phyloP scores from a whole-genome alignment of 2,797 vertebrate genomes.

The Girardinus metallicus region DNA sequence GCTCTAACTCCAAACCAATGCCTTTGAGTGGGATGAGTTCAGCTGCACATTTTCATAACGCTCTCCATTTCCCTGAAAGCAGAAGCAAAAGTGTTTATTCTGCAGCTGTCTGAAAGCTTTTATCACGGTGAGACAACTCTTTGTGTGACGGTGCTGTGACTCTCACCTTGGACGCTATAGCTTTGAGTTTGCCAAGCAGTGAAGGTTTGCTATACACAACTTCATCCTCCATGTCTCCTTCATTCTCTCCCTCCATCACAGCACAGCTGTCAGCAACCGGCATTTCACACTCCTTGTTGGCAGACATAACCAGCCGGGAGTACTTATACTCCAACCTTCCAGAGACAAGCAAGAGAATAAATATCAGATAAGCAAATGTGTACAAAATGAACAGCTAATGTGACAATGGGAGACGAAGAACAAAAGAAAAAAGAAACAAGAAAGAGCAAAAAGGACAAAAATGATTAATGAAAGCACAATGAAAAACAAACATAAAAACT shows the following conservation, averaged over 20 bases:
- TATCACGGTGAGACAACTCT: not conserved
- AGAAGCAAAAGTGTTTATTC: constrained; percentile 17
- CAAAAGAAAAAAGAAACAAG: not conserved
- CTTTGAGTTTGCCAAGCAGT: constrained; percentile 92
- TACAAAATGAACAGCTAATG: constrained; percentile 1
- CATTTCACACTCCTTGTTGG: constrained; percentile 95
- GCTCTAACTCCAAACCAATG: constrained; percentile 82
- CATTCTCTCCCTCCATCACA: constrained; percentile 96
- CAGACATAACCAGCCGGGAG: constrained; percentile 94
- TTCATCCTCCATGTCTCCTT: constrained; percentile 89
- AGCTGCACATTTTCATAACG: constrained; percentile 93
- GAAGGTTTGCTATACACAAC: constrained; percentile 93
- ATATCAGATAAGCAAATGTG: constrained; percentile 14
- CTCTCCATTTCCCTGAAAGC: constrained; percentile 80
- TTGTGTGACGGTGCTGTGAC: not conserved
- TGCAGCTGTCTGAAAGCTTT: not conserved
- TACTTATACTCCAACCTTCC: constrained; percentile 96
- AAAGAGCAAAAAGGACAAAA: not conserved
- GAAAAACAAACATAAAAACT: not conserved
- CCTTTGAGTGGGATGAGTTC: constrained; percentile 87
- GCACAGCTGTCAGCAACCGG: constrained; percentile 97
- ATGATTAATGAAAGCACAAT: not conserved
- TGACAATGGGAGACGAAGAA: not conserved
- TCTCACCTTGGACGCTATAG: constrained; percentile 94
- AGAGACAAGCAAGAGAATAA: constrained; percentile 29